Conservation (phyloP, 2,113 vertebrate species). For the Heterotis niloticus region DNA sequence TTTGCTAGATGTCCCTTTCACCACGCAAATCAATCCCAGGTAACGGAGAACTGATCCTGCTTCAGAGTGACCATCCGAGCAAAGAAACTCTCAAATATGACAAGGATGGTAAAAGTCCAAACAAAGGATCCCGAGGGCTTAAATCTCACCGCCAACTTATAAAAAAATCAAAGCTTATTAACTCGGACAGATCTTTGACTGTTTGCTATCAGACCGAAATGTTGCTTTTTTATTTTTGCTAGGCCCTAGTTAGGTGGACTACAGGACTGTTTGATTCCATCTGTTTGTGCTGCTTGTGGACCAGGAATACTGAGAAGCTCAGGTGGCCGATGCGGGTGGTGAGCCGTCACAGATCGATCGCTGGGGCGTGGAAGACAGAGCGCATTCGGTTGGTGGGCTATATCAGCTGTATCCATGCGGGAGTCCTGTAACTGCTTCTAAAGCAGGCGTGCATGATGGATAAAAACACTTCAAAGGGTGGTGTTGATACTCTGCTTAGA, state of each 20-base stretch:
- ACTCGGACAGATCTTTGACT: too few species aligned
- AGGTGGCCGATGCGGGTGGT: constrained; percentile 36
- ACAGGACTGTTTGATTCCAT: constrained; percentile 71
- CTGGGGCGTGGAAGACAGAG: constrained; percentile 15
- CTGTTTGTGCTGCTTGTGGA: constrained; percentile 58
- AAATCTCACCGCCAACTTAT: too few species aligned
- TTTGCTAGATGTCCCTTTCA: constrained; percentile 79
- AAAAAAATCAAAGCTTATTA: too few species aligned
- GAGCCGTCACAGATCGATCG: too few species aligned
- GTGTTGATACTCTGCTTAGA: not conserved
- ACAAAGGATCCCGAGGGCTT: constrained; percentile 6
- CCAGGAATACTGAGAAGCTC: constrained; percentile 51
- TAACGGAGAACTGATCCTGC: constrained; percentile 53
- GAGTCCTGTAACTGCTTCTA: constrained; percentile 7
- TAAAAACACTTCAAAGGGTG: not conserved
- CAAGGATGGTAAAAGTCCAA: constrained; percentile 50
- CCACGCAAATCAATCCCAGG: constrained; percentile 78
- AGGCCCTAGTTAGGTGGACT: constrained; percentile 69
- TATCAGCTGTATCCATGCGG: constrained; percentile 15
- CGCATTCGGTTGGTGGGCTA: too few species aligned
- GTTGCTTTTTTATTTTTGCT: constrained; percentile 66
- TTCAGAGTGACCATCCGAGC: constrained; percentile 65
- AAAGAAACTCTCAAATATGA: constrained; percentile 70
- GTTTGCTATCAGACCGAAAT: constrained; percentile 67
- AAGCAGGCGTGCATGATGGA: not conserved